Percentiles rank a stretch among this genome's conserved stretches.
Conservation (phyloP, 2,113 vertebrate genomes). For the Alosa alosa region DNA sequence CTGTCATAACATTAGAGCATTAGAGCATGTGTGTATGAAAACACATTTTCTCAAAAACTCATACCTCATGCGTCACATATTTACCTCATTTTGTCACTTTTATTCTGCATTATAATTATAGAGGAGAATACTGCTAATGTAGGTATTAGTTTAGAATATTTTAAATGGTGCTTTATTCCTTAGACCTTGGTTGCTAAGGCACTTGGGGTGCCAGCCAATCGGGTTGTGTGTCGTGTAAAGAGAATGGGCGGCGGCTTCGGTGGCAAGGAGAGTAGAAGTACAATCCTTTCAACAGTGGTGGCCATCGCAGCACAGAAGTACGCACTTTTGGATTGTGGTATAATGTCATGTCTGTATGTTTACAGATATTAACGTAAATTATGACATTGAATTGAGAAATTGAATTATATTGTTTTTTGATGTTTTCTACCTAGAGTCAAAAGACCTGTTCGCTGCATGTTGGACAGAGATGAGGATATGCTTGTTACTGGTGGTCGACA, state of each 20-base stretch:
- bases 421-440: conserved; percentile 68
- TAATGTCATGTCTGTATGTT: background rate
- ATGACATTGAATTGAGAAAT: background rate
- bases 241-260: conserved; percentile 96
- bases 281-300: conserved; percentile 77
- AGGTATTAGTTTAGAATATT: conserved; percentile 1
- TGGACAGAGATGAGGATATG: conserved; percentile 97
- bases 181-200: conserved; percentile 78
- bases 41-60: background rate
- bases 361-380: background rate
- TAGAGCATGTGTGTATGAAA: too few species aligned
- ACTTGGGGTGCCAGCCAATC: conserved; percentile 82
- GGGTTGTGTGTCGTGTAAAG: conserved; percentile 86
- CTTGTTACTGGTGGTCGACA: conserved; percentile 89
- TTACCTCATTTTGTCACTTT: background rate
- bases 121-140: background rate
- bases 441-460: conserved; percentile 86
- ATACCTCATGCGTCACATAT: background rate
- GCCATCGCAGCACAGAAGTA: conserved; percentile 89
- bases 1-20: background rate
- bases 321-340: background rate
- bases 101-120: too few species aligned
- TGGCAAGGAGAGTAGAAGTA: conserved; percentile 88
- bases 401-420: background rate
- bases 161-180: background rate